Percentiles rank a stretch among this genome's conserved stretches.
Conservation (phyloP, 92 coral and sea anemone genomes). For the Chrysogorgia sp. region DNA sequence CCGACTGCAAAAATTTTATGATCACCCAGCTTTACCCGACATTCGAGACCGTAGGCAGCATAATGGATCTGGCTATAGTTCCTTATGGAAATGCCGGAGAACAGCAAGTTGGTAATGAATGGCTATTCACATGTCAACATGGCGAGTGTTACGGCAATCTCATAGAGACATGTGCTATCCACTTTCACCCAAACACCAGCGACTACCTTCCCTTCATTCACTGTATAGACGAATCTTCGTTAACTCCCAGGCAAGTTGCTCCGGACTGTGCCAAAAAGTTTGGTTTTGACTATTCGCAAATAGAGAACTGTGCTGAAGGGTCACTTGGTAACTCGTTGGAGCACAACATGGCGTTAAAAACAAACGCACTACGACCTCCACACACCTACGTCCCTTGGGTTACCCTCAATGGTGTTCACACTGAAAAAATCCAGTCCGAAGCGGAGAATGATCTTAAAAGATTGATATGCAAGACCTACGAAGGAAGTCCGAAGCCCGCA, state of each 20-base stretch:
- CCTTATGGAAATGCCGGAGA: slow-evolving; percentile 72
- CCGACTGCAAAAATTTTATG: slow-evolving; percentile 69
- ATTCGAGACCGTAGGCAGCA: slow-evolving; percentile 65
- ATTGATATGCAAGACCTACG: slow-evolving; percentile 67
- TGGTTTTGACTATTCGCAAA: slow-evolving; percentile 59
- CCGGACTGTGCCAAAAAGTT: slow-evolving; percentile 64
- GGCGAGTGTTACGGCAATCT: slow-evolving; percentile 79
- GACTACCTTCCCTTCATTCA: slow-evolving; percentile 65
- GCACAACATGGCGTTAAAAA: too few species aligned
- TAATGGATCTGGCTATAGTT: slow-evolving; percentile 73
- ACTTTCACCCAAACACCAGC: slow-evolving; percentile 50
- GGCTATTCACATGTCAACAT: slow-evolving; percentile 77
- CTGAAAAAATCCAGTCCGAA: slow-evolving; percentile 60
- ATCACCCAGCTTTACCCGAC: too few species aligned
- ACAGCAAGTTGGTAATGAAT: slow-evolving; percentile 5
- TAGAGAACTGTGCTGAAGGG: slow-evolving; percentile 62
- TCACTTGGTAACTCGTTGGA: slow-evolving; percentile 62
- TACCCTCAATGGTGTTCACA: slow-evolving; percentile 80
- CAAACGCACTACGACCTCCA: too few species aligned
- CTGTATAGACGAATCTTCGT: slow-evolving; percentile 59
- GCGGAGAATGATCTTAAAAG: slow-evolving; percentile 60
- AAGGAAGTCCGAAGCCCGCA: slow-evolving; percentile 63
- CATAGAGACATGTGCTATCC: slow-evolving; percentile 72
- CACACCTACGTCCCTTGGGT: too few species aligned
- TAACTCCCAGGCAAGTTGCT: slow-evolving; percentile 52